Base-by-base conservation (phyloP, 2,888 invertebrate genomes). In the Microctonus aethiopoides region DNA sequence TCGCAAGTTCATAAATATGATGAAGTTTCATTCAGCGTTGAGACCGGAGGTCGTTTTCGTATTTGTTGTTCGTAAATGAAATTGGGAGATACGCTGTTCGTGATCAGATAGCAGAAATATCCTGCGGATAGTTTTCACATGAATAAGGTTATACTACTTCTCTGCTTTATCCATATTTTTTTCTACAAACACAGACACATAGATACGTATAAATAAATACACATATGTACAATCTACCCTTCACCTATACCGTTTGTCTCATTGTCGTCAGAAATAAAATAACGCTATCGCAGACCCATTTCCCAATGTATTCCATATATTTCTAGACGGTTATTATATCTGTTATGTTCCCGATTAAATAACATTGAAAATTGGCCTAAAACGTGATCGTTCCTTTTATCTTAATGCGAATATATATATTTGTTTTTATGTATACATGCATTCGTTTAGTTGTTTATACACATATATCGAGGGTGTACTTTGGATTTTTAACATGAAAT, bases 41-140 rank as follows among this genome's bases (percentile, higher is more conserved):
- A 24, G 54, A 54, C 26, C 54, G 24, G 24, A 54, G 54, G 54
- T 24, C 54, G 24, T 54, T 54, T 54, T 24, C 24, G 11, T 54
- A 54, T 54, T 54, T 54, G 54, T 46, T 46, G 46, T 46, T 46
- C 46, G 46, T 54, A 54, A 54, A 54, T 54, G 54, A 54, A 54
- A 54, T 54, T 54, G 24, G 24, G 22, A 54, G 54, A 54, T 56
- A 56, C 26, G 29, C n/a, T 26, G 24, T 57, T 57, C 29, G 29
- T 57, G 57, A 57, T 57, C 57, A 57, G 57, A 57, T 57, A 57
- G n/a, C 32, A 29, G 32, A 57, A 57, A 34, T 57, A 34, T 54
- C 32, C 29, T 57, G 32, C 32, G 32, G 32, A 57, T 57, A 57
- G 57, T 57, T 57, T 57, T 29, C 32, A 34, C 20, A 57, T 57